Evolutionary conservation across 2,797 vertebrate species (phyloP).

Genomic region (Etheostoma nigrum): DNA sequence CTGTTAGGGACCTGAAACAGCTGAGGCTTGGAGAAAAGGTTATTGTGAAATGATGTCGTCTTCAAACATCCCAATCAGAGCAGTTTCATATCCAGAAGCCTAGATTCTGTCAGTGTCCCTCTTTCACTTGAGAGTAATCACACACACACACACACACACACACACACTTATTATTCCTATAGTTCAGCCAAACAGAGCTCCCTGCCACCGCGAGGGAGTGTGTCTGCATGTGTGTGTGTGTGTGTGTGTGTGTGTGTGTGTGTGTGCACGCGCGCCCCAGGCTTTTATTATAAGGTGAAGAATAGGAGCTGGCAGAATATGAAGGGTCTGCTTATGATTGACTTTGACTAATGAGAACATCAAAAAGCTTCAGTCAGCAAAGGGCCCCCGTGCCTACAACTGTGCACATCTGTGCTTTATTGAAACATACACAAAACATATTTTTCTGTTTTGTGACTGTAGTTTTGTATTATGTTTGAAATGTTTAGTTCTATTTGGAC

Average conservation of each 20-base stretch:
- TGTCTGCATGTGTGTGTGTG: constrained; percentile 25
- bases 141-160: too few species aligned
- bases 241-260: constrained; percentile 18
- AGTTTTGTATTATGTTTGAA: too few species aligned
- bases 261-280: neutral
- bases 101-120: constrained; percentile 50
- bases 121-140: constrained; percentile 41
- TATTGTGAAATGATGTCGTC: neutral
- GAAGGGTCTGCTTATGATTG: constrained; percentile 17
- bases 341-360: constrained; percentile 53
- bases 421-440: neutral
- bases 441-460: too few species aligned
- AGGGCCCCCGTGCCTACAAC: neutral
- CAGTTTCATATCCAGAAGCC: constrained; percentile 16
- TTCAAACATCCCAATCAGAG: neutral
- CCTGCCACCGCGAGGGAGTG: constrained; percentile 32
- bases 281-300: constrained; percentile 74
- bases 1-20: neutral
- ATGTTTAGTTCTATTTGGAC: too few species aligned
- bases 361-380: constrained; percentile 31
- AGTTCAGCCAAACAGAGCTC: constrained; percentile 28
- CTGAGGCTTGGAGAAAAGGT: neutral
- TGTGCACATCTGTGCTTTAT: neutral
- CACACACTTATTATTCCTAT: constrained; percentile 3
- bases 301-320: constrained; percentile 66